Conservation (phyloP, 1,140 invertebrate genomes). For the Lamellibrachia luymesi region DNA sequence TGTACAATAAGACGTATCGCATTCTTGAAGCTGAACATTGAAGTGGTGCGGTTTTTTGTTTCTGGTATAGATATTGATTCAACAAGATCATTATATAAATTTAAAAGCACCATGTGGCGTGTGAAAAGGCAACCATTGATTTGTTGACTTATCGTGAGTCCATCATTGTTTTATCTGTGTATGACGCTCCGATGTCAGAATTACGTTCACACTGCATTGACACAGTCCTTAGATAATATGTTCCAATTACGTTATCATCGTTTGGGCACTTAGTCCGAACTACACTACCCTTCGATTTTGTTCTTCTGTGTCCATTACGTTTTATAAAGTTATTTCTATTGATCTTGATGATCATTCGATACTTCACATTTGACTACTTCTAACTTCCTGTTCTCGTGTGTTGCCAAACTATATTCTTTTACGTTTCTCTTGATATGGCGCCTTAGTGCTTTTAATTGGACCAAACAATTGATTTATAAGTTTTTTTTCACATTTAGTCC, state of each 20-base stretch:
- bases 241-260: not conserved
- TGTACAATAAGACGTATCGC: not conserved
- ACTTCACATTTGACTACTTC: not conserved
- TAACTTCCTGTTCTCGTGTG: not conserved
- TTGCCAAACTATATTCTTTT: not conserved
- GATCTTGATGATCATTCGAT: not conserved
- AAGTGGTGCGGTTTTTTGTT: not conserved
- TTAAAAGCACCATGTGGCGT: not conserved
- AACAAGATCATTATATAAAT: not conserved
- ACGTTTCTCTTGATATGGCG: too few relatives aligned
- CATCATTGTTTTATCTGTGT: not conserved
- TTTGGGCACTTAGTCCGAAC: not conserved
- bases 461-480: too few relatives aligned
- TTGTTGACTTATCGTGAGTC: not conserved
- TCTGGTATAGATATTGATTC: not conserved
- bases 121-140: not conserved
- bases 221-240: not conserved
- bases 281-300: not conserved
- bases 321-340: too few relatives aligned
- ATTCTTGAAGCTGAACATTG: not conserved
- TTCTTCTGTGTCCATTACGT: not conserved
- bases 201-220: not conserved
- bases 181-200: not conserved
- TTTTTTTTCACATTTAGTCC: too few relatives aligned
- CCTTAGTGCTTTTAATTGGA: too few relatives aligned